Base-by-base conservation (phyloP, 2,888 invertebrate genomes). In the Drosophila cyrtoloma region DNA sequence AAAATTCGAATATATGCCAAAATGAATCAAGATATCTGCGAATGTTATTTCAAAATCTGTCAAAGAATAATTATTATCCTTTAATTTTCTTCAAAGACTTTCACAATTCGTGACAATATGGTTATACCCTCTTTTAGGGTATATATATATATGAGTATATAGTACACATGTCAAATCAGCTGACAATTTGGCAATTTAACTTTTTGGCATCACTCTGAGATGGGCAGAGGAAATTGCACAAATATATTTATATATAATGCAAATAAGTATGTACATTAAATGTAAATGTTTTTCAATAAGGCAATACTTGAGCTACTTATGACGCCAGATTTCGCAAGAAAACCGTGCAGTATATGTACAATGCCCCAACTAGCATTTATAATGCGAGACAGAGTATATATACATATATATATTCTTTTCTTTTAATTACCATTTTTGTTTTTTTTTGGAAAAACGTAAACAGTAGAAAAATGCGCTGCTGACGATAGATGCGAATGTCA, bases 311-410 rank as follows among this genome's bases (percentile, higher is more conserved):
- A 52, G 75, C 58, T 55, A 61, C 81, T 81, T 67, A 71, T 81
- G 70, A 66, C 68, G 75, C 19, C 65, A 69, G 61, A 66, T 77
- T 81, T 80, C 56, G 51, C 61, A 66, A 75, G 77, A 80, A 74
- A 74, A 47, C 5, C 44, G 2, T 56, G 37, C 30, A 55, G 47
- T 56, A 47, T 47, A 47, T 39, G n/a, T n/a, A 51, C 32, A 50
- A 47, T 26, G 35, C 32, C 37, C 19, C 37, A n/a, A 26, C 37
- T 39, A 28, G 52, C 62, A 55, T 71, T 37, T 67, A 55, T 47
- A 68, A 60, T 32, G 32, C 30, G 33, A 58, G 58, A 37, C 61
- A 52, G 63, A 63, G 37, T 74, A 35, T 32, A 59, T 59, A 9
- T 47, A 7, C 7, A 47, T 16, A 9, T 26, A 47, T 2, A 14